These are phyloP conservation scores for Coelogynopora nodosa DNA, from an alignment of 2,888 invertebrate genomes.

Conservation along the genomic window DNA sequence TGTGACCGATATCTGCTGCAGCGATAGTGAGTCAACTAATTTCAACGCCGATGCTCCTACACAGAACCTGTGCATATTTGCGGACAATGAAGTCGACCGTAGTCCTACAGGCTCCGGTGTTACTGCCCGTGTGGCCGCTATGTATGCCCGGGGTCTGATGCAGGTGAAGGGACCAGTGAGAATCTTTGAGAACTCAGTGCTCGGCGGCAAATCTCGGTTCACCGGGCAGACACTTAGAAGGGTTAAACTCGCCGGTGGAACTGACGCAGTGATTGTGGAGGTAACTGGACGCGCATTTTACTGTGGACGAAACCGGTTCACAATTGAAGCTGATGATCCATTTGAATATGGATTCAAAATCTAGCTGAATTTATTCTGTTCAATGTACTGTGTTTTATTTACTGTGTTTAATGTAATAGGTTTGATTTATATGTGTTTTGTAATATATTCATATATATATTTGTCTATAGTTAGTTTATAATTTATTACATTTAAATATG, in stretches of 20 bases:
- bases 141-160: not conserved
- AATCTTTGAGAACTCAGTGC: not conserved
- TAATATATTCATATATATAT: too few relatives aligned
- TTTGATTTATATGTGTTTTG: too few relatives aligned
- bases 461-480: too few relatives aligned
- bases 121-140: constrained; percentile 56
- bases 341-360: not conserved
- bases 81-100: constrained; percentile 61
- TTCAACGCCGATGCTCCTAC: too few relatives aligned
- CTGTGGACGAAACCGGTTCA: not conserved
- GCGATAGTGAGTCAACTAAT: constrained; percentile 55
- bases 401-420: too few relatives aligned
- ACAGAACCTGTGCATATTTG: constrained; percentile 59
- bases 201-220: not conserved
- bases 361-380: not conserved
- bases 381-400: too few relatives aligned
- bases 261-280: not conserved
- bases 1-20: constrained; percentile 60
- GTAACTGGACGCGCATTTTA: not conserved
- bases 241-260: not conserved
- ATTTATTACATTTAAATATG: too few relatives aligned
- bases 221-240: not conserved
- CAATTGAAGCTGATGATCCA: not conserved
- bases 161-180: not conserved
- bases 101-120: constrained; percentile 61